These are phyloP conservation scores for Miichthys miiuy DNA, from an alignment of 2,797 vertebrate species.

Conservation along the genomic window DNA sequence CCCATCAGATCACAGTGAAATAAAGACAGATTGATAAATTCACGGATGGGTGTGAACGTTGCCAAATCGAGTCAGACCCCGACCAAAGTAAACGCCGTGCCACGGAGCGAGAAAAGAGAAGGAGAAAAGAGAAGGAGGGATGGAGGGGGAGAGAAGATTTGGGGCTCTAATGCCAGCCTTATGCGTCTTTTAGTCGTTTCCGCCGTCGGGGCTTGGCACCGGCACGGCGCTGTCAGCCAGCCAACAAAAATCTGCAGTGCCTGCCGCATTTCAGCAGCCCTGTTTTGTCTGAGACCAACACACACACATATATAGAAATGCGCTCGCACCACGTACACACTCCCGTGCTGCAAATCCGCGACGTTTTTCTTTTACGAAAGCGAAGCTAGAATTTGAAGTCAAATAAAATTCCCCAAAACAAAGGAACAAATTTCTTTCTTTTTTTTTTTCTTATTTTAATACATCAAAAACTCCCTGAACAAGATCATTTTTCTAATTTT, in stretches of 20 bases:
- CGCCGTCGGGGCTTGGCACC: slow-evolving; percentile 98
- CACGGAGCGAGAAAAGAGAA: slow-evolving; percentile 62
- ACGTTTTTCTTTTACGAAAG: slow-evolving; percentile 23
- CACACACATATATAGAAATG: slow-evolving; percentile 39
- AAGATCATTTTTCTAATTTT: background rate
- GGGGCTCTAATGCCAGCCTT: slow-evolving; percentile 93
- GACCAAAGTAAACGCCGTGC: slow-evolving; percentile 71
- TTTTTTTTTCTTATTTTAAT: background rate
- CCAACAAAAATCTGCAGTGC: slow-evolving; percentile 96
- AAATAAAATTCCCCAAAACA: slow-evolving; percentile 4
- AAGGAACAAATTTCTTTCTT: background rate
- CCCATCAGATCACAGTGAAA: slow-evolving; percentile 60
- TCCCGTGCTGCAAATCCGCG: slow-evolving; percentile 25
- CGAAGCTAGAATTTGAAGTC: slow-evolving; percentile 11
- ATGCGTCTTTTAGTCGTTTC: slow-evolving; percentile 94
- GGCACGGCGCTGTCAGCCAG: slow-evolving; percentile 88
- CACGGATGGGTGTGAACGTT: slow-evolving; percentile 47
- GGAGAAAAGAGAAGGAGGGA: slow-evolving; percentile 61
- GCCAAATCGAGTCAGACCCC: slow-evolving; percentile 74
- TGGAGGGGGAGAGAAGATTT: slow-evolving; percentile 81
- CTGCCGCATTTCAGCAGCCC: slow-evolving; percentile 92
- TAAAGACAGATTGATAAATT: slow-evolving; percentile 74
- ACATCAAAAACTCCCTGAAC: background rate
- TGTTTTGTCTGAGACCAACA: slow-evolving; percentile 90
- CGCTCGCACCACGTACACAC: slow-evolving; percentile 69